Evolutionary conservation across 1,140 invertebrate species (phyloP).

Genomic region (Panulirus ornatus): DNA sequence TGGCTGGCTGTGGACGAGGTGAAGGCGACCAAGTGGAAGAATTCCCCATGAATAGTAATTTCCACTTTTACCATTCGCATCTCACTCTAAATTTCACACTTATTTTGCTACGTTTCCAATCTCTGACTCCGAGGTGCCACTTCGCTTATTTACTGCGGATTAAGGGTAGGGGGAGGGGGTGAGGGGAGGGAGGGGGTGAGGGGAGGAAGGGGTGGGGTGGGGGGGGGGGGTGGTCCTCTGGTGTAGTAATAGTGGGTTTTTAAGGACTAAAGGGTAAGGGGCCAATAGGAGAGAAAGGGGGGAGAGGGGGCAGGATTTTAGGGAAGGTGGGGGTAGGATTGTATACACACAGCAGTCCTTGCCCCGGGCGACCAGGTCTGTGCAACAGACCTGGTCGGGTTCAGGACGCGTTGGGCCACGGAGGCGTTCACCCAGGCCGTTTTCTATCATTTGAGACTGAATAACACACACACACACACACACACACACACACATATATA

Average conservation of each 20-base stretch:
- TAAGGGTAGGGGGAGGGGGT: background rate
- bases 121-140: constrained; percentile 43
- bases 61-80: constrained; percentile 68
- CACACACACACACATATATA: too few species aligned
- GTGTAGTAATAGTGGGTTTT: background rate
- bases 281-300: background rate
- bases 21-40: constrained; percentile 57
- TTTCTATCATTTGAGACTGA: constrained; percentile 20
- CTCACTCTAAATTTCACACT: constrained; percentile 71
- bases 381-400: too few species aligned
- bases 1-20: constrained; percentile 38
- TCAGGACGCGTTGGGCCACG: too few species aligned
- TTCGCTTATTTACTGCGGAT: constrained; percentile 38
- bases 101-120: constrained; percentile 66
- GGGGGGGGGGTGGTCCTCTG: background rate
- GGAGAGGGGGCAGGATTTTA: background rate
- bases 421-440: too few species aligned
- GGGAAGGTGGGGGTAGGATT: background rate
- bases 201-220: background rate
- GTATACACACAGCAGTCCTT: too few species aligned
- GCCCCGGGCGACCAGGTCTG: too few species aligned
- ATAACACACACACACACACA: too few species aligned
- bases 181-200: background rate
- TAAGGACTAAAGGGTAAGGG: background rate
- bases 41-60: constrained; percentile 71